Base-by-base conservation (phyloP, 1,140 invertebrate genomes). In the Orussus abietinus region DNA sequence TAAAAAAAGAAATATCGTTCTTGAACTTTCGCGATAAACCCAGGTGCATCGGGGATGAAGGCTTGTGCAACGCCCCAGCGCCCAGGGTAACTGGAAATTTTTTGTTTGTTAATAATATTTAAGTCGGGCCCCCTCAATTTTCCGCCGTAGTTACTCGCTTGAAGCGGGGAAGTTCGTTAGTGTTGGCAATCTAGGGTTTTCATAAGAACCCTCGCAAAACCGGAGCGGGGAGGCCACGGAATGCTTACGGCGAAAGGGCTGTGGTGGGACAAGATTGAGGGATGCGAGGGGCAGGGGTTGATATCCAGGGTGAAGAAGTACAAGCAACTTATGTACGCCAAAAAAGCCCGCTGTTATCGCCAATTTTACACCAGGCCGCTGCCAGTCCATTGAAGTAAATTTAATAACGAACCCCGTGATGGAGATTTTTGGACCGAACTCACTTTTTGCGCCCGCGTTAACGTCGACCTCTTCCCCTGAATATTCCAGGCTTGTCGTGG, bases 181-280 rank as follows among this genome's bases (percentile, higher is more conserved):
- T 28, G 18, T 19, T 28, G 42, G 31, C 28, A 28, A 28, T 25
- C 20, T 41, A 32, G 37, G 52, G 57, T 54, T n/a, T 47, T 53
- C 45, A 49, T 54, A 49, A 49, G 47, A 58, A 52, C 55, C n/a
- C n/a, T 48, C 51, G 51, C 45, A 44, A 46, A 51, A 47, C 44
- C 42, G 49, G 3, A 26, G 11, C n/a, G 12, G 34, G 29, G 11
- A 22, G 20, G 20, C 10, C 3, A n/a, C 36, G 35, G 22, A 22
- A 37, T 25, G 43, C 35, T 10, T 14, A 6, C 3, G 4, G 17
- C 18, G 20, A 21, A 4, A 12, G 14, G 9, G 18, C 18, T 12
- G 22, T 17, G 25, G 35, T 21, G 14, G 35, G 25, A 21, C 25
- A 12, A 15, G 9, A 29, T 2, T 12, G 38, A n/a, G 22, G 5